A percentile compares a stretch with the other conserved stretches of the same genome.
These are phyloP conservation scores for Micromys minutus DNA, from an alignment of 2,113 vertebrate species.

Conservation along the genomic window DNA sequence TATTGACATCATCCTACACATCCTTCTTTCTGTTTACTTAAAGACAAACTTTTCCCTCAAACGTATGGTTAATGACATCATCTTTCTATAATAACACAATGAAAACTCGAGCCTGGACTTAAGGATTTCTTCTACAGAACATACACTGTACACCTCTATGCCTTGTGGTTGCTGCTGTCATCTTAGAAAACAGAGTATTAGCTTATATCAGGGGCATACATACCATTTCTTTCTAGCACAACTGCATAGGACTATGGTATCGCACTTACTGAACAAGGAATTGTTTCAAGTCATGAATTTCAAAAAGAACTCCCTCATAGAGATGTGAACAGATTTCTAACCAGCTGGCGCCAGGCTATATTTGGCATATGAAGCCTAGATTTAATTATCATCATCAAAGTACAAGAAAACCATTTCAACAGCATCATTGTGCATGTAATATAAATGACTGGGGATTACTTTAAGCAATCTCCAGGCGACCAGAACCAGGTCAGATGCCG, in stretches of 20 bases:
- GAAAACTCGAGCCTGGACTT: not conserved
- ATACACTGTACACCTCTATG: not conserved
- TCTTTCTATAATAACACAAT: not conserved
- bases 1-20: too few species aligned
- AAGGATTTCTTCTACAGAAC: not conserved
- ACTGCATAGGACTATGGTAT: not conserved
- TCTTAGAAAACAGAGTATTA: conserved; percentile 25
- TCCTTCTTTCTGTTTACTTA: too few species aligned
- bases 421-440: conserved; percentile 74
- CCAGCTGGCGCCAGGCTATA: conserved; percentile 85
- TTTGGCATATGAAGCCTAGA: conserved; percentile 85
- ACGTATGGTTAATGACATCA: too few species aligned
- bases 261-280: conserved; percentile 44
- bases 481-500: conserved; percentile 63
- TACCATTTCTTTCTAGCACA: not conserved
- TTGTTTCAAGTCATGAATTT: conserved; percentile 85
- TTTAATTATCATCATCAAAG: conserved; percentile 84
- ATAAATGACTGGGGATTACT: conserved; percentile 79
- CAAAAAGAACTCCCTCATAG: conserved; percentile 81
- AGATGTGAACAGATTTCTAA: conserved; percentile 85
- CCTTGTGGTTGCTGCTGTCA: not conserved
- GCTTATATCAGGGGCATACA: conserved; percentile 35
- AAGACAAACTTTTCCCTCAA: too few species aligned
- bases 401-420: conserved; percentile 81
- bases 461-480: conserved; percentile 70